Evolutionary conservation across 2,888 invertebrate species (phyloP), one percentile per base, ranked within the genome.

Genomic region (Caenorhabditis sp.): DNA sequence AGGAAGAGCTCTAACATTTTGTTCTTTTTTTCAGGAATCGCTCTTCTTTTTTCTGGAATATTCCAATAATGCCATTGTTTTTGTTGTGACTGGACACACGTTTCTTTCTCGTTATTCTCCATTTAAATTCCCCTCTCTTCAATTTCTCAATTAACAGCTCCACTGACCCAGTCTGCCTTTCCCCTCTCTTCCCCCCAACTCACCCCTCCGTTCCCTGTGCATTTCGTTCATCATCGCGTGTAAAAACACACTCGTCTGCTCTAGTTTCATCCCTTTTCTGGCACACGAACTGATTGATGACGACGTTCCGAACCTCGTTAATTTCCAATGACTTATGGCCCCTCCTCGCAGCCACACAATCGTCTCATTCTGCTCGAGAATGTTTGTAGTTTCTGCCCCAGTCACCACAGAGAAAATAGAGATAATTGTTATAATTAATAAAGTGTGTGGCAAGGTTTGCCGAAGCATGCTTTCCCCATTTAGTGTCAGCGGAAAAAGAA

Each of bases 271-370:
- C 24, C 40, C 24, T 40, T 24, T 37, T 13, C 62, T 56, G 47
- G n/a, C 24, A 32, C 37, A 9, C n/a, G n/a, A n/a, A 50, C 35
- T 50, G 64, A 72, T 47, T 28, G 62, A 72, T 64, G 71, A 56
- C 55, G 5, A 28, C 53, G 55, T 64, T 72, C 71, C 62, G 64
- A 9, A 64, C 44, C 62, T 47, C 64, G 35, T 72, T 64, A 64
- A 72, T 72, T 71, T 55, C 50, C 24, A 61, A 70, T 61, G 69
- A 60, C 37, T 15, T 9, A 70, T 60, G 37, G 47, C 51, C 47
- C 32, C 5, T 51, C 37, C 47, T 20, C 28, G 18, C 26, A 8
- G 8, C 22, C 15, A 26, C 28, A n/a, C n/a, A n/a, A n/a, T n/a
- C n/a, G n/a, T n/a, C n/a, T n/a, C n/a, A n/a, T n/a, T n/a, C n/a